These are phyloP conservation scores for Microtus oregoni DNA, from an alignment of 2,113 vertebrate species.

Conservation along the genomic window DNA sequence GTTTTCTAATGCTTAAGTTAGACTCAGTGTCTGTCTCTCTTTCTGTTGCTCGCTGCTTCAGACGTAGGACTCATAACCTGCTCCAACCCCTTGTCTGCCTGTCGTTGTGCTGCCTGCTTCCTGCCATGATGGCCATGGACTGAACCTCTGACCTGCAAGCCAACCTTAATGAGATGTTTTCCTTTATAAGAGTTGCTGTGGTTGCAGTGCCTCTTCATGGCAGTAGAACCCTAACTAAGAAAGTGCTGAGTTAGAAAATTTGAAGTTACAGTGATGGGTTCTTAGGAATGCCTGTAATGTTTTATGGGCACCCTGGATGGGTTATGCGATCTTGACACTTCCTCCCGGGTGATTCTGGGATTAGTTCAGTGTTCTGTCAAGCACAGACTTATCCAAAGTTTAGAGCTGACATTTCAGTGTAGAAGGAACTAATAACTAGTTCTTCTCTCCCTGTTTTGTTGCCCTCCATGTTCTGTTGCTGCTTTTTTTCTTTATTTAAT, in stretches of 20 bases:
- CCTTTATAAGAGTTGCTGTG: too few species aligned
- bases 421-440: neutral
- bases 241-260: conserved; percentile 26
- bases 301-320: neutral
- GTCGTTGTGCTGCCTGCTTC: neutral
- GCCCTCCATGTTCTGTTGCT: neutral
- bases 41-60: neutral
- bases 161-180: too few species aligned
- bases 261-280: conserved; percentile 3
- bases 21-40: too few species aligned
- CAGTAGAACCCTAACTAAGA: too few species aligned
- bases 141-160: too few species aligned
- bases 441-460: neutral
- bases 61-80: too few species aligned
- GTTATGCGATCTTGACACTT: neutral
- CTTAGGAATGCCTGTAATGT: neutral
- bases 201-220: too few species aligned
- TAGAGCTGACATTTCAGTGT: neutral
- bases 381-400: neutral
- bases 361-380: neutral
- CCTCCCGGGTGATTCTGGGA: neutral
- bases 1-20: too few species aligned
- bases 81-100: neutral
- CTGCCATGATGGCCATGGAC: neutral
- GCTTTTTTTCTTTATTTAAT: neutral